phyloP scores from a whole-genome alignment of 2,113 vertebrate genomes.

The Apodemus sylvaticus region DNA sequence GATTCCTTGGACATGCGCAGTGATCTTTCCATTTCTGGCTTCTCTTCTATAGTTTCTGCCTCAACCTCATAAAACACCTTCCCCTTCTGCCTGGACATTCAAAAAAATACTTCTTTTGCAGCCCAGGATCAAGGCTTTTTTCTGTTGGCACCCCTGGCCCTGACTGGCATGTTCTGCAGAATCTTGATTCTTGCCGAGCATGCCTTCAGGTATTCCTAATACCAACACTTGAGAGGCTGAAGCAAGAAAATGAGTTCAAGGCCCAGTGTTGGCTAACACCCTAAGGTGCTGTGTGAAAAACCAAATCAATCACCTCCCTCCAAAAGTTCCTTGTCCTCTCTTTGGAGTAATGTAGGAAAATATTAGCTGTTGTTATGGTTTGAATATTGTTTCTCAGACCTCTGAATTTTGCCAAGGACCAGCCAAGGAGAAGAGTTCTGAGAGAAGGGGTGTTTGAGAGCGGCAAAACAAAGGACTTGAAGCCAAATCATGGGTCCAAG shows the following conservation, averaged over 20 bases:
- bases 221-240: not conserved
- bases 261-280: not conserved
- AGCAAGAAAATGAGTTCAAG: not conserved
- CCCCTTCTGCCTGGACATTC: not conserved
- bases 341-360: not conserved
- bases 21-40: not conserved
- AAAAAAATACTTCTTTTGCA: not conserved
- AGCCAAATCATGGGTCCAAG: too few species aligned
- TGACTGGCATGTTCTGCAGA: not conserved
- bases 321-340: not conserved
- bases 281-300: not conserved
- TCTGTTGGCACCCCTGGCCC: not conserved
- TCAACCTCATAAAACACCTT: not conserved
- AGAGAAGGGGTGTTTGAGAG: too few species aligned
- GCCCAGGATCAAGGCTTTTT: not conserved
- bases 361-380: not conserved
- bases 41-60: not conserved
- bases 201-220: not conserved
- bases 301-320: not conserved
- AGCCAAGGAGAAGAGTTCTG: too few species aligned
- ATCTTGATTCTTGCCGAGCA: too few species aligned
- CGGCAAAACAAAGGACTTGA: too few species aligned
- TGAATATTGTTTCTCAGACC: not conserved
- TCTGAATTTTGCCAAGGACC: too few species aligned
- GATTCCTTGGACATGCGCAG: not conserved